Percentiles rank a stretch among this genome's conserved stretches.
phyloP scores from a whole-genome alignment of 1,140 invertebrate species.

The Drosophila virilis region DNA sequence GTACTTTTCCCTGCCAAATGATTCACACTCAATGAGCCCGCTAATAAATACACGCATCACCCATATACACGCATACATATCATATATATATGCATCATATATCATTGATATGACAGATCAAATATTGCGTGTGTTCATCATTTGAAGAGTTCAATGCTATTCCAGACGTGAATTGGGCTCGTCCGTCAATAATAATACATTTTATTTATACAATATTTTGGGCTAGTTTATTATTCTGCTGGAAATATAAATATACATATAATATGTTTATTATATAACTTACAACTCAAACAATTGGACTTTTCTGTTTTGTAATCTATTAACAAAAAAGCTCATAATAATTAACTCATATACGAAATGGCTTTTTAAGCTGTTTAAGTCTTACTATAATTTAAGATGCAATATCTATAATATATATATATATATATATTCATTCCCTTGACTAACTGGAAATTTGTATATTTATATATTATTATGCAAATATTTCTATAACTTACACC shows the following conservation, averaged over 20 bases:
- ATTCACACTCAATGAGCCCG: slow-evolving; percentile 35
- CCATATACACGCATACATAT: no score
- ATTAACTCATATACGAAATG: no score
- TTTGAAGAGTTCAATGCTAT: slow-evolving; percentile 2
- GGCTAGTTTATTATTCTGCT: no score
- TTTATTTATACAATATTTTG: not conserved
- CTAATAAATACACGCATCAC: slow-evolving; percentile 26
- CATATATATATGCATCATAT: slow-evolving; percentile 4
- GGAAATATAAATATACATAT: no score
- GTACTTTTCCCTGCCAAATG: slow-evolving; percentile 16
- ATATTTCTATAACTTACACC: slow-evolving; percentile 30
- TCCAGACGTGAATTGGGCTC: not conserved
- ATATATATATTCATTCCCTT: not conserved
- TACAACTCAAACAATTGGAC: no score
- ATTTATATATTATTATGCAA: slow-evolving; percentile 42
- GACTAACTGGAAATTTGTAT: not conserved
- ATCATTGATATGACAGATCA: slow-evolving; percentile 22
- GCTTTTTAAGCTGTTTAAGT: no score
- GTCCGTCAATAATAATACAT: not conserved
- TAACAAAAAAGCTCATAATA: no score
- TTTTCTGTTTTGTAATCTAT: no score
- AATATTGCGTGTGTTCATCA: slow-evolving; percentile 51
- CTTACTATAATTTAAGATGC: no score
- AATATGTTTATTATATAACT: no score
- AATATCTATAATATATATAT: no score